Conservation (phyloP, 2,113 vertebrate genomes). For the Vicugna pacos region DNA sequence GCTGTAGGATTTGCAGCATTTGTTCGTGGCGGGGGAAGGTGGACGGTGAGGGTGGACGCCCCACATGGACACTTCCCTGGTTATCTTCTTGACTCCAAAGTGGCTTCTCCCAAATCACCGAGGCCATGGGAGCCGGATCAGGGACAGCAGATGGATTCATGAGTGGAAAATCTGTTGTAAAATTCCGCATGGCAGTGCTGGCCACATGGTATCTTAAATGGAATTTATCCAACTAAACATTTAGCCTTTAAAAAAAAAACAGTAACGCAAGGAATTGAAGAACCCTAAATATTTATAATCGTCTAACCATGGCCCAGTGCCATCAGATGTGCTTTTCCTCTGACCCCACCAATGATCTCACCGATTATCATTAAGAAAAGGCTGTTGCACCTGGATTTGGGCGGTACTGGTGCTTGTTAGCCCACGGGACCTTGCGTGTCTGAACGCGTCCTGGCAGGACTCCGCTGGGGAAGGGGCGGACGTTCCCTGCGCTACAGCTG, state of each 20-base stretch:
- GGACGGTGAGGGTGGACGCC: background rate
- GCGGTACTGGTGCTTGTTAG: accelerated
- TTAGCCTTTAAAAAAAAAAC: background rate
- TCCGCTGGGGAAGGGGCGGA: background rate
- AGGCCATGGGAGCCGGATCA: background rate
- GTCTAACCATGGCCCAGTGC: accelerated
- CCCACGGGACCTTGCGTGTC: accelerated
- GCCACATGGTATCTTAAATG: background rate
- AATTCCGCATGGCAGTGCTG: background rate
- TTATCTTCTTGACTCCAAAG: background rate
- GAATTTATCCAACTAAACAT: background rate
- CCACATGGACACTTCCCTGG: background rate
- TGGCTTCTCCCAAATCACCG: background rate
- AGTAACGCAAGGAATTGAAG: background rate
- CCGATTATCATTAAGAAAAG: accelerated
- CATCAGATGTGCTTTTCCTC: background rate
- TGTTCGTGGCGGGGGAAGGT: accelerated
- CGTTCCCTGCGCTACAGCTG: accelerated
- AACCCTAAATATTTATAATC: background rate
- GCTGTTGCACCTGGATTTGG: background rate
- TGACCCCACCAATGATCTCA: background rate
- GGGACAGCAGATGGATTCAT: background rate
- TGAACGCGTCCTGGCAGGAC: accelerated
- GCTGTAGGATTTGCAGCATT: background rate
- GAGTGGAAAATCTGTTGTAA: too few relatives aligned